Percentiles rank a stretch among this genome's conserved stretches.
These are phyloP conservation scores for Piliocolobus tephrosceles DNA, from an alignment of 2,113 vertebrate genomes.

Conservation along the genomic window DNA sequence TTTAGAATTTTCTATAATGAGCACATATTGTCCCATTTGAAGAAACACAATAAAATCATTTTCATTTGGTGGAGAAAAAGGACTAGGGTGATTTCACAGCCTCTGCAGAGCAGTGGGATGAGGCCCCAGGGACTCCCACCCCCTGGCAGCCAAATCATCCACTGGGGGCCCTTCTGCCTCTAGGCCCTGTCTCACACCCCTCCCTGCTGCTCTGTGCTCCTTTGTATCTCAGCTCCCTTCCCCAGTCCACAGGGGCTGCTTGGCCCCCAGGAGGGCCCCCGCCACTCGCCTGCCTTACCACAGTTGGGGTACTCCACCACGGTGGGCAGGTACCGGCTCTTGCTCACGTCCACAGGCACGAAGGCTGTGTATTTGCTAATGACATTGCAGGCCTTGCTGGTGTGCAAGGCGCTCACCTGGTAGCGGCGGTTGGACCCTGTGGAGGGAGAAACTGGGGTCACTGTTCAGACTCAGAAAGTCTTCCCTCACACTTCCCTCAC, in stretches of 20 bases:
- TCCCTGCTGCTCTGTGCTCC: neutral
- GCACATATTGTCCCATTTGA: neutral
- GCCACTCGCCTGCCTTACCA: constrained; percentile 72
- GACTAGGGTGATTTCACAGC: no score
- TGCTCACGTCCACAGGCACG: constrained; percentile 92
- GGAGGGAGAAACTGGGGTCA: neutral
- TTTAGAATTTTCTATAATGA: neutral
- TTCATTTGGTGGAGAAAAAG: neutral
- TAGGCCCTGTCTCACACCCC: neutral
- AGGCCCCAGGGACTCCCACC: rapidly evolving
- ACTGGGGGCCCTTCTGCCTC: neutral
- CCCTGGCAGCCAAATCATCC: rapidly evolving
- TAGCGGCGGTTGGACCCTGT: constrained; percentile 91
- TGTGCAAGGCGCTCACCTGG: constrained; percentile 91
- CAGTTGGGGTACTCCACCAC: constrained; percentile 87
- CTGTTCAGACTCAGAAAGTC: rapidly evolving
- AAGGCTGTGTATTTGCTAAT: constrained; percentile 96
- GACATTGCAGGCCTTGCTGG: constrained; percentile 95
- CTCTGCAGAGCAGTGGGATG: neutral
- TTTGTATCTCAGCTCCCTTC: neutral
- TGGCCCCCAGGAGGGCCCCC: neutral
- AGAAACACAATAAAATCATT: neutral
- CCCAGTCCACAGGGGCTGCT: neutral
- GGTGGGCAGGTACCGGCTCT: constrained; percentile 89
- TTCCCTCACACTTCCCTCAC: neutral